Evolutionary conservation across 2,888 invertebrate genomes (phyloP).

Genomic region (Ochropleura leucogaster): DNA sequence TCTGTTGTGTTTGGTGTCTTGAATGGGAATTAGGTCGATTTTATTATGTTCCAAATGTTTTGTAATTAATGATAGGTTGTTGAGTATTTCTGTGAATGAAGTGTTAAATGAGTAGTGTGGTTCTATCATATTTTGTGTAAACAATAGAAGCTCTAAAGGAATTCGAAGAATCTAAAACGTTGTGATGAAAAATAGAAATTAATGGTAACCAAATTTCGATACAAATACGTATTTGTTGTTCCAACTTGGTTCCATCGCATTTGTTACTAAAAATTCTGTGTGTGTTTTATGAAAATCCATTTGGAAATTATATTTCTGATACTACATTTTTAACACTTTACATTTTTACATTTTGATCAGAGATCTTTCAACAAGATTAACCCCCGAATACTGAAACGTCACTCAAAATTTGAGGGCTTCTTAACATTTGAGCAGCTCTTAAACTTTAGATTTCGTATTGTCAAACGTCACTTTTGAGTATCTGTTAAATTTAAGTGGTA

Average conservation of each 20-base stretch:
- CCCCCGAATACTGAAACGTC: no score
- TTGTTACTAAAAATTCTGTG: no score
- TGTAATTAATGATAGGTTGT: constrained; percentile 39
- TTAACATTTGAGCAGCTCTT: no score
- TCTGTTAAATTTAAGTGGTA: no score
- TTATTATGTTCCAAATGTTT: constrained; percentile 54
- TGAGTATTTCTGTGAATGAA: constrained; percentile 44
- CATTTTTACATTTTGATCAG: neutral
- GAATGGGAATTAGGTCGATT: constrained; percentile 64
- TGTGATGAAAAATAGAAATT: neutral
- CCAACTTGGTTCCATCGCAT: neutral
- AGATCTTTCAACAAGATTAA: no score
- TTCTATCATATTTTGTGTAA: neutral
- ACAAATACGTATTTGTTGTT: neutral
- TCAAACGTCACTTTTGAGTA: no score
- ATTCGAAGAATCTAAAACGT: neutral
- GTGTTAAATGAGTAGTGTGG: constrained; percentile 23
- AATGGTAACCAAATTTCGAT: neutral
- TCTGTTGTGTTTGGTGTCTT: constrained; percentile 25
- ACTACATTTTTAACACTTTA: neutral
- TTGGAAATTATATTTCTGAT: no score
- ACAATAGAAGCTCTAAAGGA: neutral
- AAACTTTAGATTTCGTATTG: no score
- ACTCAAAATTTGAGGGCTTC: no score
- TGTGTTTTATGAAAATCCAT: no score